These are phyloP conservation scores for Cirrhinus mrigala DNA, from an alignment of 2,797 vertebrate genomes.

Conservation along the genomic window DNA sequence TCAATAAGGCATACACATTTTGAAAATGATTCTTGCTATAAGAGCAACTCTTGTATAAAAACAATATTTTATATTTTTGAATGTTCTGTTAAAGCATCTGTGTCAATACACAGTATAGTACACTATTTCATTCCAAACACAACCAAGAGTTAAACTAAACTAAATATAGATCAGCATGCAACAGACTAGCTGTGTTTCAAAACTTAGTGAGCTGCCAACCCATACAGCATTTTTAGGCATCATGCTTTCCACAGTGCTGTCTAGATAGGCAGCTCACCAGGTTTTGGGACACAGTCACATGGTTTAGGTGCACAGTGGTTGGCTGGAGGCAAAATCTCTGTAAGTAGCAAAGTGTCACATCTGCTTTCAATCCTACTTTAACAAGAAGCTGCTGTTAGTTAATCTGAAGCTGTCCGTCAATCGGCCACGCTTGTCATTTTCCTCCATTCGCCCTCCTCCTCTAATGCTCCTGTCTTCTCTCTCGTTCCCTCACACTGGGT, in stretches of 20 bases:
- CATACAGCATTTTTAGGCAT: neutral
- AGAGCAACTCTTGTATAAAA: neutral
- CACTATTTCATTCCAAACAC: neutral
- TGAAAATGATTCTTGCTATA: neutral
- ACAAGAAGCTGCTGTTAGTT: conserved; percentile 74
- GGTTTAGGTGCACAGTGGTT: conserved; percentile 74
- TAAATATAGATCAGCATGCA: conserved; percentile 10
- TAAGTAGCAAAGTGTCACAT: conserved; percentile 75
- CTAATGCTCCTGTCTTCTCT: conserved; percentile 7
- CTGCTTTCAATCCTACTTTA: conserved; percentile 68
- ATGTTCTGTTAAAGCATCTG: too few relatives aligned
- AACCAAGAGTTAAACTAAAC: neutral
- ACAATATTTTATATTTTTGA: neutral
- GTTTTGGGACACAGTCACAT: conserved; percentile 5
- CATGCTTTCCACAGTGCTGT: neutral
- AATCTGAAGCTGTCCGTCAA: conserved; percentile 73
- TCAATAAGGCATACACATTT: neutral
- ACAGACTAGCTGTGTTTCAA: neutral
- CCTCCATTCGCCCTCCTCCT: neutral
- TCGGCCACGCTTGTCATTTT: conserved; percentile 38
- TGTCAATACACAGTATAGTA: neutral
- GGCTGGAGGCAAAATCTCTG: conserved; percentile 75
- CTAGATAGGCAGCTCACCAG: conserved; percentile 14
- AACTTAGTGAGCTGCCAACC: neutral
- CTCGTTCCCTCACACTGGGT: conserved; percentile 10